Evolutionary conservation across 2,797 vertebrate species (phyloP), one percentile per base, ranked within the genome.

Genomic region (Sternarchorhynchus goeldii): DNA sequence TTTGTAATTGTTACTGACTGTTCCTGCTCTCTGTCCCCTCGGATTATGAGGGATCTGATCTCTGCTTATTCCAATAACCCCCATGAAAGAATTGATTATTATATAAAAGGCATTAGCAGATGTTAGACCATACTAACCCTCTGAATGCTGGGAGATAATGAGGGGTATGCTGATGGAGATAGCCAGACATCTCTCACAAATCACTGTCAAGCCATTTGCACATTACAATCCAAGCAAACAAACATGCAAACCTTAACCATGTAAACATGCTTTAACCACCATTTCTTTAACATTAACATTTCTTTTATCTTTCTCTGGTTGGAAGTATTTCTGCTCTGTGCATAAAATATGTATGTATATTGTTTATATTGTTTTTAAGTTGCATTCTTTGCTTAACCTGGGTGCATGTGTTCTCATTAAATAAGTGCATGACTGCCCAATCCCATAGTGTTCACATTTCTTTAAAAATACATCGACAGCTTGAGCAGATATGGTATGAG

Each of bases 181-280:
- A 5, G 89, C 89, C 91, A 92, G 90, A 80, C 71, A 92, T 93
- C 87, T 92, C 88, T 93, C 91, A 90, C 88, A 87, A 89, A 88
- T 90, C 90, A 89, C 90, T 90, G 87, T 87, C 89, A 84, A 83
- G 83, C 86, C 80, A 81, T 81, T 8, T 77, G 83, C 85, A 84
- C 77, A 69, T 87, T 83, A 79, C 84, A 84, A 82, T 86, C 82
- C 85, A 87, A 83, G 66, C 81, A 86, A 90, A 89, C 87, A 89
- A 84, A 84, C 74, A 6, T 81, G 77, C 60, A 74, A 78, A 81
- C 41, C 60, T 72, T 80, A 79, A 83, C 63, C 39, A 76, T 59
- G 68, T 81, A 85, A 53, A 77, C 80, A 77, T 86, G 87, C 85
- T 82, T 79, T 74, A 82, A 85, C 81, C 85, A 41, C 31, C 34